A percentile compares a stretch with the other conserved stretches of the same genome.
These are phyloP conservation scores for Calameuta idolon DNA, from an alignment of 2,888 invertebrate species.

Conservation along the genomic window DNA sequence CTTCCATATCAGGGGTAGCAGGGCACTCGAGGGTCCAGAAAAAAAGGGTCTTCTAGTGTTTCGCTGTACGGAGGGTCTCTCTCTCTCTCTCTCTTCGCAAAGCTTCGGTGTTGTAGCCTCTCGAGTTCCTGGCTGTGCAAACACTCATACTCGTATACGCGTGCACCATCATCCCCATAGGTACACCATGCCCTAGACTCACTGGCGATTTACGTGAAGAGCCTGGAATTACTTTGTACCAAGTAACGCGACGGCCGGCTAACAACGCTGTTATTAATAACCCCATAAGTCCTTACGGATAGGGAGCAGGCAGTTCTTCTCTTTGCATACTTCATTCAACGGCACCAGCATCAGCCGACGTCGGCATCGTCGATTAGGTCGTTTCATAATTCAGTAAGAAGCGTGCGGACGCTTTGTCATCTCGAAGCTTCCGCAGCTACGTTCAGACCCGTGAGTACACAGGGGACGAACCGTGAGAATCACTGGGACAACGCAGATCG, in stretches of 20 bases:
- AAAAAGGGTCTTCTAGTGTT: conserved; percentile 55
- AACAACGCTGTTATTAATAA: conserved; percentile 40
- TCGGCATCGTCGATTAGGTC: neutral
- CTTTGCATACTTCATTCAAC: neutral
- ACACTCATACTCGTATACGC: conserved; percentile 42
- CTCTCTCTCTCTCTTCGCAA: conserved; percentile 18
- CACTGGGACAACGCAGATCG: neutral
- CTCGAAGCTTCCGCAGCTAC: neutral
- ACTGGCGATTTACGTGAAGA: neutral
- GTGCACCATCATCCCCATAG: conserved; percentile 31
- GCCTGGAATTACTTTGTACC: neutral
- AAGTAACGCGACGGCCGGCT: neutral
- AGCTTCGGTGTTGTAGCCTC: conserved; percentile 48
- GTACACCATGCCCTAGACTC: neutral
- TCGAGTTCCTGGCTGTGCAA: conserved; percentile 47
- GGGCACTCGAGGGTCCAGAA: conserved; percentile 14
- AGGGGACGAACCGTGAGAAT: neutral
- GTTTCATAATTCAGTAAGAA: conserved; percentile 4
- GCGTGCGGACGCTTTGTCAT: neutral
- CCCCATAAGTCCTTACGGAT: conserved; percentile 36
- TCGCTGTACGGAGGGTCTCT: conserved; percentile 39
- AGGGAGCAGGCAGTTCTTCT: neutral
- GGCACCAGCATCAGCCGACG: neutral
- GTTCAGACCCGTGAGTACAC: neutral
- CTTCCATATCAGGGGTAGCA: neutral